Evolutionary conservation across 2,797 vertebrate species (phyloP).

Genomic region (Australoheros facetus): DNA sequence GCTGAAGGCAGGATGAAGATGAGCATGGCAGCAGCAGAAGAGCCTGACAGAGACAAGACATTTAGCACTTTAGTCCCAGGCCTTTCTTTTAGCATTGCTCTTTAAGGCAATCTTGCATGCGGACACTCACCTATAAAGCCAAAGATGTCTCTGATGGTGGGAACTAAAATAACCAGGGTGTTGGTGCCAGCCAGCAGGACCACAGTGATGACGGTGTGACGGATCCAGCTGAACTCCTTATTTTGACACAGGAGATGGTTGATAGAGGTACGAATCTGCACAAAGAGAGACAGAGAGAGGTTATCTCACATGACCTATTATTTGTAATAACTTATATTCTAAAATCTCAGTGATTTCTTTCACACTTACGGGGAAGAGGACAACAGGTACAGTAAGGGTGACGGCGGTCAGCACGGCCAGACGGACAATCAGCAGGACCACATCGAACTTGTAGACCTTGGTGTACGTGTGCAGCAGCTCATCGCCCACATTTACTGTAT

Average conservation of each 20-base stretch:
- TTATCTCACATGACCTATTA: neutral
- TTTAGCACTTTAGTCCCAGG: neutral
- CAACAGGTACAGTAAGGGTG: slow-evolving; percentile 94
- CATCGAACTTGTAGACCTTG: slow-evolving; percentile 79
- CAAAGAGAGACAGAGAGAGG: neutral
- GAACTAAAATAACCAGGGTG: slow-evolving; percentile 92
- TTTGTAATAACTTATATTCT: rapidly evolving
- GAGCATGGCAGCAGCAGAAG: slow-evolving; percentile 95
- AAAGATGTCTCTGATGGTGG: slow-evolving; percentile 95
- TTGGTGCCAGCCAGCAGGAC: slow-evolving; percentile 86
- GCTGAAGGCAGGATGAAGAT: slow-evolving; percentile 98
- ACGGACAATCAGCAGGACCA: slow-evolving; percentile 91
- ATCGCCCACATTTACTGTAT: slow-evolving; percentile 82
- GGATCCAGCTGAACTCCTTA: slow-evolving; percentile 91
- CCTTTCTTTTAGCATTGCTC: neutral
- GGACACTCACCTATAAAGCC: slow-evolving; percentile 90
- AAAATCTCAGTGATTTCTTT: no score
- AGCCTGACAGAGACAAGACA: slow-evolving; percentile 72
- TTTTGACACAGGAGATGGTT: slow-evolving; percentile 87
- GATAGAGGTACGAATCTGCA: slow-evolving; percentile 92
- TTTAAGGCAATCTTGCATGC: neutral
- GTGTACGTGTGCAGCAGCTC: slow-evolving; percentile 97
- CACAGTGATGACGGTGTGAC: slow-evolving; percentile 88
- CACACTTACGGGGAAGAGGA: slow-evolving; percentile 94
- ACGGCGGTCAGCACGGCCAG: slow-evolving; percentile 94